Percentiles rank a stretch among this genome's conserved stretches.
Conservation (phyloP, 35 echinoderm and acorn worm genomes). For the Amphiura filiformis region DNA sequence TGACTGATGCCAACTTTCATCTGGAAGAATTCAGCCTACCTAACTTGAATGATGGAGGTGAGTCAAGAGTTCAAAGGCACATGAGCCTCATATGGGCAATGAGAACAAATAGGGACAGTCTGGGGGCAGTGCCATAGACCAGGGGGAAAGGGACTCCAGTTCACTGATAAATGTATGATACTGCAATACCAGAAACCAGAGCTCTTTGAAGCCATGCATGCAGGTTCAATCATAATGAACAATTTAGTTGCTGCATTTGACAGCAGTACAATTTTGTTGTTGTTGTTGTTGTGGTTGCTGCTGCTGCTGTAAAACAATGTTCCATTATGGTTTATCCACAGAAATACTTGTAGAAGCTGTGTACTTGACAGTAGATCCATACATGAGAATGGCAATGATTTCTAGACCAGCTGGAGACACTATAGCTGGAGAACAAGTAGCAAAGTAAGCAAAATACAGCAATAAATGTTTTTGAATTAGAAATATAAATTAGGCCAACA, state of each 20-base stretch:
- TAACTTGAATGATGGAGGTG: conserved; percentile 45
- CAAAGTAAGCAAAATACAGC: conserved; percentile 21
- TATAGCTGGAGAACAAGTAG: conserved; percentile 34
- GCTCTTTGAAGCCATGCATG: not conserved
- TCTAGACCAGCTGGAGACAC: not conserved
- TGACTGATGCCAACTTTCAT: conserved; percentile 6
- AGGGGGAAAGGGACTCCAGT: too few species aligned
- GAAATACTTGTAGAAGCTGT: conserved; percentile 55
- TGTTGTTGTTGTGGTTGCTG: too few species aligned
- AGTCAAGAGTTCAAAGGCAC: too few species aligned
- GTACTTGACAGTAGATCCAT: conserved; percentile 57
- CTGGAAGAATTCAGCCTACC: conserved; percentile 36
- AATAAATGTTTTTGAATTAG: not conserved
- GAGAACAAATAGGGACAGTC: too few species aligned
- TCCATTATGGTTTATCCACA: conserved; percentile 10
- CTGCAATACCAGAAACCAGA: not conserved
- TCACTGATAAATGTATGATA: too few species aligned
- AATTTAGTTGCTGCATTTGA: not conserved
- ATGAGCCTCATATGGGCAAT: too few species aligned
- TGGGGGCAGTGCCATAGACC: too few species aligned
- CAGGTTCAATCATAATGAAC: not conserved
- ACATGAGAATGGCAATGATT: conserved; percentile 44
- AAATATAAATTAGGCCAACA: too few species aligned
- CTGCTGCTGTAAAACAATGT: not conserved
- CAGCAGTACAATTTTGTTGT: not conserved